Base-by-base conservation (phyloP, 2,888 invertebrate genomes). In the Boloria selene region DNA sequence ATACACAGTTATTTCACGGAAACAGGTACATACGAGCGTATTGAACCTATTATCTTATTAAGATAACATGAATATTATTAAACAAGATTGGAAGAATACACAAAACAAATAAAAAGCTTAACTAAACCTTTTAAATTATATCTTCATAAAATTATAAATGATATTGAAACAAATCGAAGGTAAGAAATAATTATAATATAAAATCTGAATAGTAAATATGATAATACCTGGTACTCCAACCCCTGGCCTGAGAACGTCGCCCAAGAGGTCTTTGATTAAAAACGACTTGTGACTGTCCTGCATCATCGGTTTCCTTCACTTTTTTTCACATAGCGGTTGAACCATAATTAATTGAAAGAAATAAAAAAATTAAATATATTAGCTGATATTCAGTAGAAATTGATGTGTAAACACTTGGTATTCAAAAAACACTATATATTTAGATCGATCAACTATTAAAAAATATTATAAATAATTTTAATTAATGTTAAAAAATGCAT, bases 191-290 rank as follows among this genome's bases (percentile, higher is more conserved):
- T 4, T 14, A 49, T 16, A 49, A 49, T 4, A 16, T 16, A 13
- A 49, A 3, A 3, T 49, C n/a, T 13, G 1, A 22, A 22, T 2
- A 22, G 22, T 22, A 22, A 4, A 16, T 26, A 17, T 2, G 14
- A n/a, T 5, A 45, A 22, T 54, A 56, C 50, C 50, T 65, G 18
- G 44, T 61, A 54, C 69, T 71, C 74, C 72, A 5, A 70, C 72
- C 26, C 83, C 86, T 2, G 90, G 86, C 54, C 85, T 84, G 74
- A 96, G 83, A 70, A 96, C 95, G 79, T 97, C 97, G 14, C 97
- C 96, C 61, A 97, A 93, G 54, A 97, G 93, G 84, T 97, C 97
- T 79, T 95, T 95, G 74, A 97, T 97, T 70, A 97, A 88, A 85
- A 97, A 97, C 13, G 97, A 97, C 82, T 97, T 97, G 77, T 94